These are phyloP conservation scores for Rhea americana DNA, from an alignment of 2,113 vertebrate species.

Conservation along the genomic window DNA sequence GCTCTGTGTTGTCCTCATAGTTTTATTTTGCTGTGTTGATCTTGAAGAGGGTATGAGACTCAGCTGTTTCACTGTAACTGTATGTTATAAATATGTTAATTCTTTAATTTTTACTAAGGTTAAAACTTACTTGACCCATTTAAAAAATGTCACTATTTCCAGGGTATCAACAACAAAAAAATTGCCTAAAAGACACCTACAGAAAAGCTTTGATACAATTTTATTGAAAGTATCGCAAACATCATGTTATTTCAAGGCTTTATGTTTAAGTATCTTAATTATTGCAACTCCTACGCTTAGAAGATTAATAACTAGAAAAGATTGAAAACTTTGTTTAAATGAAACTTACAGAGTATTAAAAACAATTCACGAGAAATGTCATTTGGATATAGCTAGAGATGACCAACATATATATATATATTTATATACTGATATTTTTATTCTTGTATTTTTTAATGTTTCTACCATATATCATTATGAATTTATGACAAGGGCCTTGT, in stretches of 20 bases:
- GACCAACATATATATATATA: too few relatives aligned
- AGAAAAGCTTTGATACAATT: background rate
- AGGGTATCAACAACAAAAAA: background rate
- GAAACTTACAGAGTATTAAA: background rate
- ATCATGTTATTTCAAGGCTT: constrained; percentile 28
- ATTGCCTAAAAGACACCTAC: background rate
- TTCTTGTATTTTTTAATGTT: background rate
- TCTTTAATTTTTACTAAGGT: background rate
- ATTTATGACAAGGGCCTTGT: background rate
- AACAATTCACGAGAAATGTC: background rate
- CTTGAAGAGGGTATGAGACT: background rate
- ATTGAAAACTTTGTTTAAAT: background rate
- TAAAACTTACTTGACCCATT: constrained; percentile 15
- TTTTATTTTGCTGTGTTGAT: background rate
- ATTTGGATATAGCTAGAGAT: background rate
- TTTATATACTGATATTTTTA: background rate
- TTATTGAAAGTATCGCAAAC: background rate
- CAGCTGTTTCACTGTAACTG: background rate
- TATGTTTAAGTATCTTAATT: constrained; percentile 34
- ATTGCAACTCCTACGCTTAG: background rate
- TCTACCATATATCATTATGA: background rate
- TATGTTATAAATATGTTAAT: background rate
- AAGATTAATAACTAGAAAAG: background rate
- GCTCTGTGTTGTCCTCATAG: background rate
- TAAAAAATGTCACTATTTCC: background rate